phyloP scores from a whole-genome alignment of 2,888 invertebrate species.

The Dryobotodes eremita region DNA sequence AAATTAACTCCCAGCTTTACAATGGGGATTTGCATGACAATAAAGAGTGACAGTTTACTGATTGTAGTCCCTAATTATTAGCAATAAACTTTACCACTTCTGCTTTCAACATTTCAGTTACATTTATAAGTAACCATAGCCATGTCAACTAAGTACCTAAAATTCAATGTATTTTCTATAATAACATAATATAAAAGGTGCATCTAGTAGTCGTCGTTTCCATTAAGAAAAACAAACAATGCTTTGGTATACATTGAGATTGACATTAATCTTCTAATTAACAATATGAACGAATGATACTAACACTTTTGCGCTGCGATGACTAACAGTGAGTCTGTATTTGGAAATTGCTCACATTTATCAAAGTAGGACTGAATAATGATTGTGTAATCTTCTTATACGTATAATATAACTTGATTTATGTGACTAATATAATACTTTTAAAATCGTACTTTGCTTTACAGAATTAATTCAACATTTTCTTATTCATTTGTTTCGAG shows the following conservation, averaged over 20 bases:
- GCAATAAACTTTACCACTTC: constrained; percentile 70
- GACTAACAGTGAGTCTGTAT: constrained; percentile 42
- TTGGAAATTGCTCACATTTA: constrained; percentile 64
- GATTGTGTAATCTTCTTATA: constrained; percentile 57
- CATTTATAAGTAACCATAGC: constrained; percentile 8
- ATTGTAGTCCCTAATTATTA: constrained; percentile 76
- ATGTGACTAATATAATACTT: constrained; percentile 56
- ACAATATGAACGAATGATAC: constrained; percentile 29
- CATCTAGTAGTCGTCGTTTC: background rate
- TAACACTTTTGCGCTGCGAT: constrained; percentile 36
- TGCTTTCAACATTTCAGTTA: constrained; percentile 61
- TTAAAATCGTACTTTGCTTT: constrained; percentile 37
- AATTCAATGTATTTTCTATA: background rate
- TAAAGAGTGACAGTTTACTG: constrained; percentile 76
- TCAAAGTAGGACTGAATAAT: constrained; percentile 61
- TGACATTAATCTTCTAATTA: constrained; percentile 43
- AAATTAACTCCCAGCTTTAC: constrained; percentile 78
- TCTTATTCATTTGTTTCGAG: constrained; percentile 39
- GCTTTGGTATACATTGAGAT: constrained; percentile 9
- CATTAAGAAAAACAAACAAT: constrained; percentile 20
- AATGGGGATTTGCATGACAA: constrained; percentile 81
- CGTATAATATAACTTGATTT: constrained; percentile 58
- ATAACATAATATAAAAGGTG: background rate
- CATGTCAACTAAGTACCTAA: background rate
- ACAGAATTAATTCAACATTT: constrained; percentile 36